Base-by-base conservation (phyloP, 1,140 invertebrate species). In the Holcopasites calliopsidis region DNA sequence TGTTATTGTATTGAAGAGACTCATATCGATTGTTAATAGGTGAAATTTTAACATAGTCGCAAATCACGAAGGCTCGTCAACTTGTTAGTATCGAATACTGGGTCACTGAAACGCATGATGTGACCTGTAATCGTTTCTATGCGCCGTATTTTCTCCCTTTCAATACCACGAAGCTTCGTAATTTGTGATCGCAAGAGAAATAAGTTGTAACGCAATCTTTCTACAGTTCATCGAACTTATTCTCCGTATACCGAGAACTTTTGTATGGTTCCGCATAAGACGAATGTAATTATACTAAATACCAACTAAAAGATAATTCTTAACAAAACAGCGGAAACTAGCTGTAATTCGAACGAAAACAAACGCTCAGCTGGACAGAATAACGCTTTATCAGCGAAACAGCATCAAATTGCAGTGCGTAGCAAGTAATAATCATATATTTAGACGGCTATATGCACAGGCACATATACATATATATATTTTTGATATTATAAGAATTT, bases 401-500 rank as follows among this genome's bases (percentile, higher is more conserved):
- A 40, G 26, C 13, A 31, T 23, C 26, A 42, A 54, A 40, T 54
- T 65, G 10, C 31, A 54, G 6, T 35, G 38, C 10, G 42, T 23
- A 44, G 0, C 10, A 6, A 50, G 40, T 23, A 47, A 55, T 10
- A 13, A 40, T 44, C 28, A 1, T n/a, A 42, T 16, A 54, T 54
- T 73, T 65, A 47, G 10, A 66, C 52, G 44, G 31, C 38, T 33
- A 38, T 57, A 38, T 69, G 18, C 40, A 40, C 33, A 58, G n/a
- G n/a, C n/a, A 66, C 4, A 55, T 68, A 38, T 23, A 47, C 11
- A 47, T n/a, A 68, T 4, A 47, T 75, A 75, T 75, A 75, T 75
- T 69, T 75, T 75, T 75, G 52, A 75, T 68, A 68, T 66, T 47
- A 5, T 33, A 55, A 69, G 62, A 57, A 55, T 75, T 69, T 74